A percentile compares a stretch with the other conserved stretches of the same genome.
Evolutionary conservation across 2,888 invertebrate genomes (phyloP).

Genomic region (Adelognathus sp.): DNA sequence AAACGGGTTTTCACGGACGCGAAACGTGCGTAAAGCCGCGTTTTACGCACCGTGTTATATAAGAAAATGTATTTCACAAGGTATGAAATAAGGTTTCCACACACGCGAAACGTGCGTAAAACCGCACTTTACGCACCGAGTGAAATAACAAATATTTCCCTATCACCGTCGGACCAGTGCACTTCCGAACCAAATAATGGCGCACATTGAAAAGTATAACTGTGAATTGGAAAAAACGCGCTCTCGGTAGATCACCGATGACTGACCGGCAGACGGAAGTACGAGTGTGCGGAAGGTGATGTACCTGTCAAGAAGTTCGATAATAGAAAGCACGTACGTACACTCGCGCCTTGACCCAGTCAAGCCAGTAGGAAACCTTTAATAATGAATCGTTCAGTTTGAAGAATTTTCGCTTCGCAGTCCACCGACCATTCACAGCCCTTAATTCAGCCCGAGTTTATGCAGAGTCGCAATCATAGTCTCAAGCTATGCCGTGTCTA

Average conservation of each 20-base stretch:
- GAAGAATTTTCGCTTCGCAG: conserved; percentile 26
- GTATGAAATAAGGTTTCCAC: no score
- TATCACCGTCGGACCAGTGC: not conserved
- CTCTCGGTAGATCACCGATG: conserved; percentile 36
- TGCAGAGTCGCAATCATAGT: conserved; percentile 50
- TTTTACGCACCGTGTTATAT: no score
- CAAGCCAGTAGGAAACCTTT: conserved; percentile 31
- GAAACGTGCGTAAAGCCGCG: no score
- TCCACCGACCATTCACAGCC: not conserved
- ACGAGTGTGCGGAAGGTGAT: conserved; percentile 21
- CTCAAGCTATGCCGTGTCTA: conserved; percentile 30
- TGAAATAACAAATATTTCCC: not conserved
- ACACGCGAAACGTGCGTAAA: no score
- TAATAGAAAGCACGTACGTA: conserved; percentile 20
- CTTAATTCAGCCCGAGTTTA: not conserved
- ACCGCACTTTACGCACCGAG: no score
- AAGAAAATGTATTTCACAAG: no score
- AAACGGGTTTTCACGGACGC: no score
- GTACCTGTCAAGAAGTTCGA: conserved; percentile 49
- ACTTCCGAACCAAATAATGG: not conserved
- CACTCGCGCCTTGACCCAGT: conserved; percentile 60
- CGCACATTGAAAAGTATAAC: conserved; percentile 28
- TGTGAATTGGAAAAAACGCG: conserved; percentile 11
- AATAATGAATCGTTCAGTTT: conserved; percentile 45
- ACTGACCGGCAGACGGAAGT: conserved; percentile 55